phyloP scores from a whole-genome alignment of 1,140 invertebrate genomes.

The Rhagoletis pomonella region DNA sequence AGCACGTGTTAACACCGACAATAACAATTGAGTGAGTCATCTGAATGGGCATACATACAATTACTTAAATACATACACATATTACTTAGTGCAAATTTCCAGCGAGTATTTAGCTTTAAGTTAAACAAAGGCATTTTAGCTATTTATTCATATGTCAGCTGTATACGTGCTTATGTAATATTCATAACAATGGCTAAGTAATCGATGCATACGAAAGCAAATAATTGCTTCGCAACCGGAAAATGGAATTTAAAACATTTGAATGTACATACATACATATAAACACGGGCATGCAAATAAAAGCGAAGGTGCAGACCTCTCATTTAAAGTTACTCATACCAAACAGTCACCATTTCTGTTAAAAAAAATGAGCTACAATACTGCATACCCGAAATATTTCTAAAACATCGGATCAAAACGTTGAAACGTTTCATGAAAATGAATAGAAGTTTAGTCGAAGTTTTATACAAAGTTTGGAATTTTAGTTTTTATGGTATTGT shows the following conservation, averaged over 20 bases:
- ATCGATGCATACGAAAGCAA: background rate
- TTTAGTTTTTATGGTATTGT: too few relatives aligned
- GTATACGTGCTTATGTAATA: background rate
- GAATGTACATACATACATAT: background rate
- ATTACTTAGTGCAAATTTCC: background rate
- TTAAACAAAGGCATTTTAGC: too few relatives aligned
- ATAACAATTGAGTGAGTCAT: background rate
- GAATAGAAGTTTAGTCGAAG: too few relatives aligned
- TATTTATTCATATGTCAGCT: background rate
- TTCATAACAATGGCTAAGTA: background rate
- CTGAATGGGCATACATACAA: background rate
- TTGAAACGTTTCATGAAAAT: too few relatives aligned
- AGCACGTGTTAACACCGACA: background rate
- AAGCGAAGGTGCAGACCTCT: background rate
- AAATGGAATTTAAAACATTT: background rate
- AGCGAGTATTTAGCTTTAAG: background rate
- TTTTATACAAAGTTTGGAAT: too few relatives aligned
- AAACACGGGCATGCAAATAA: background rate
- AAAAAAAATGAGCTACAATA: background rate
- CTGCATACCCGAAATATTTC: too few relatives aligned
- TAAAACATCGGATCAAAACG: too few relatives aligned
- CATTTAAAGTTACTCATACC: background rate
- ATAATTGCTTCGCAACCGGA: background rate
- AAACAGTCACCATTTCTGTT: background rate
- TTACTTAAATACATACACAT: too few relatives aligned